Evolutionary conservation across 2,888 invertebrate species (phyloP).

Genomic region (Drosophila pseudotalamancana): DNA sequence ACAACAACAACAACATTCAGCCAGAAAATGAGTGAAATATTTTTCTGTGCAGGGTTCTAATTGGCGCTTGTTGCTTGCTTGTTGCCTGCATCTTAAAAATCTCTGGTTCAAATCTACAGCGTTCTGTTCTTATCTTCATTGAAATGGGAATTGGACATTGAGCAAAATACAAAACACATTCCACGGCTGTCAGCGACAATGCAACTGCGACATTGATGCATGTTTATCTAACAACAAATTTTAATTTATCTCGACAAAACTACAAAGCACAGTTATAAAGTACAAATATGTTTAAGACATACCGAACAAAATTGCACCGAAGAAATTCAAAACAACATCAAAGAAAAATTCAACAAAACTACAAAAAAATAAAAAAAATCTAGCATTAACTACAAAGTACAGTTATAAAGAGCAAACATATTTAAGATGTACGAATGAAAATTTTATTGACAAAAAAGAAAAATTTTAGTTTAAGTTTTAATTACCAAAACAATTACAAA

Average conservation of each 20-base stretch:
- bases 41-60: constrained; percentile 58
- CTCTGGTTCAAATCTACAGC: constrained; percentile 67
- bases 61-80: constrained; percentile 74
- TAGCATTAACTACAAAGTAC: too few relatives aligned
- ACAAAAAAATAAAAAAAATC: too few relatives aligned
- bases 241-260: constrained; percentile 52
- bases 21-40: constrained; percentile 61
- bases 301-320: too few relatives aligned
- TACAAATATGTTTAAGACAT: background rate
- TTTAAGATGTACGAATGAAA: too few relatives aligned
- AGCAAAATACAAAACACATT: constrained; percentile 62
- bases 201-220: constrained; percentile 68
- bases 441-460: too few relatives aligned
- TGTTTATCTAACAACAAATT: constrained; percentile 74
- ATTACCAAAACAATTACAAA: too few relatives aligned
- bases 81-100: constrained; percentile 43
- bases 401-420: too few relatives aligned
- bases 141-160: constrained; percentile 58
- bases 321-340: too few relatives aligned
- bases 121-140: constrained; percentile 69
- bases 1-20: too few relatives aligned
- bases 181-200: constrained; percentile 56
- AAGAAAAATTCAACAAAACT: too few relatives aligned
- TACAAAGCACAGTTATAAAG: background rate
- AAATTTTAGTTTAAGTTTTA: too few relatives aligned